Conservation (phyloP, 2,888 invertebrate genomes). For the Metellina segmentata region DNA sequence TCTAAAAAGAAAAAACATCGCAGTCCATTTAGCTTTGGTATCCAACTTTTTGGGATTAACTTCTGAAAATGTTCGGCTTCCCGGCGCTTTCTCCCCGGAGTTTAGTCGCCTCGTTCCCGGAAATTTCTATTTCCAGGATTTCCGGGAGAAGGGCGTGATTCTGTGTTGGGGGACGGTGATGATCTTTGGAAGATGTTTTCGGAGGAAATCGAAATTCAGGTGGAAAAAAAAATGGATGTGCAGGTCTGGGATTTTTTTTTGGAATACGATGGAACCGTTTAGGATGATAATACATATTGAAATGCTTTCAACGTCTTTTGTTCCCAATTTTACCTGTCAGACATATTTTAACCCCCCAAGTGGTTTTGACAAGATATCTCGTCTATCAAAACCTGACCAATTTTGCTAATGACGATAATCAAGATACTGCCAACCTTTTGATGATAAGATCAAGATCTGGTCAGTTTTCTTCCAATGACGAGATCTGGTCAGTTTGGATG, state of each 20-base stretch:
- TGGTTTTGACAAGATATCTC: too few relatives aligned
- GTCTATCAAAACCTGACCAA: too few relatives aligned
- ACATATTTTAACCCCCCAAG: too few relatives aligned
- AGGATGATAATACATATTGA: too few relatives aligned
- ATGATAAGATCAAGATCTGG: too few relatives aligned
- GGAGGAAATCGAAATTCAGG: slow-evolving; percentile 6
- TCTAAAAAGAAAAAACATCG: slow-evolving; percentile 60
- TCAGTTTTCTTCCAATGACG: too few relatives aligned
- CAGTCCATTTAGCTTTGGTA: slow-evolving; percentile 64
- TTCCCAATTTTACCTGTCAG: too few relatives aligned
- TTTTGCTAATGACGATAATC: too few relatives aligned
- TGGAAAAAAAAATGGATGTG: neutral
- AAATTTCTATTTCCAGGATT: slow-evolving; percentile 52
- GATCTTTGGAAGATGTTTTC: too few relatives aligned
- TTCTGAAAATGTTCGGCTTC: slow-evolving; percentile 58
- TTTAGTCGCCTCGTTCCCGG: slow-evolving; percentile 13
- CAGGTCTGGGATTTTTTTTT: neutral
- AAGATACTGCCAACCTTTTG: too few relatives aligned
- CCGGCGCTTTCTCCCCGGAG: slow-evolving; percentile 27
- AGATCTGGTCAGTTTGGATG: too few relatives aligned
- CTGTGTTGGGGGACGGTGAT: neutral
- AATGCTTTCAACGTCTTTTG: too few relatives aligned
- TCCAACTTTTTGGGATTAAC: slow-evolving; percentile 70
- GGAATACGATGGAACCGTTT: neutral
- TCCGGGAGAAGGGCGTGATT: slow-evolving; percentile 35